Conservation (phyloP, 2,888 invertebrate genomes). For the Sylvicola cinctus region DNA sequence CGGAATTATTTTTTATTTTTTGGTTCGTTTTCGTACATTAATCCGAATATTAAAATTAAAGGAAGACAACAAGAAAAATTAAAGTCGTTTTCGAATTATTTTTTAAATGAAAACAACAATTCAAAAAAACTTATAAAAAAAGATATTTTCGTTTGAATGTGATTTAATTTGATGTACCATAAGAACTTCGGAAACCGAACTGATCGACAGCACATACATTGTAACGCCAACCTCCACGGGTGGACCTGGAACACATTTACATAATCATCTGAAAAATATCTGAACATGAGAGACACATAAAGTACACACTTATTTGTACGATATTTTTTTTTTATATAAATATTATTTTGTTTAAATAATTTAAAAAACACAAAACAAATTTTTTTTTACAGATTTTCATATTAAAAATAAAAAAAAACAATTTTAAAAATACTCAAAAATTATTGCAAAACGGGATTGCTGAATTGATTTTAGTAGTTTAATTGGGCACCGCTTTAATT, state of each 20-base stretch:
- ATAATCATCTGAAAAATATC: conserved; percentile 5
- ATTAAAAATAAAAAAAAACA: too few relatives aligned
- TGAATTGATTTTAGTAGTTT: too few relatives aligned
- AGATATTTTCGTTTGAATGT: conserved; percentile 5
- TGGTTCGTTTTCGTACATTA: neutral
- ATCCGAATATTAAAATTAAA: neutral
- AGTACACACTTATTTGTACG: conserved; percentile 4
- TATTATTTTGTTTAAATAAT: too few relatives aligned
- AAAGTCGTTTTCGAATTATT: too few relatives aligned
- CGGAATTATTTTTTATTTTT: too few relatives aligned
- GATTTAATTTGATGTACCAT: conserved; percentile 52
- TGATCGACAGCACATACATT: conserved; percentile 96
- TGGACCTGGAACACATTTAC: conserved; percentile 59
- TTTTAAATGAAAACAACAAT: neutral
- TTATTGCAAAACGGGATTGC: too few relatives aligned
- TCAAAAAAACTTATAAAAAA: conserved; percentile 8
- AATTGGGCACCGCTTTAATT: too few relatives aligned
- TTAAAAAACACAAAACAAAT: too few relatives aligned
- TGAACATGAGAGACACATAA: too few relatives aligned
- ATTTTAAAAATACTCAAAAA: too few relatives aligned
- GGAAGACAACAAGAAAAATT: too few relatives aligned
- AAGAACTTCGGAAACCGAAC: conserved; percentile 95
- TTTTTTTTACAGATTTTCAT: too few relatives aligned
- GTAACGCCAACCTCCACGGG: conserved; percentile 96
- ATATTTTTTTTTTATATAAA: conserved; percentile 4